Percentiles rank a stretch among this genome's conserved stretches.
These are phyloP conservation scores for Harpalus rubripes DNA, from an alignment of 2,888 invertebrate species.

Conservation along the genomic window DNA sequence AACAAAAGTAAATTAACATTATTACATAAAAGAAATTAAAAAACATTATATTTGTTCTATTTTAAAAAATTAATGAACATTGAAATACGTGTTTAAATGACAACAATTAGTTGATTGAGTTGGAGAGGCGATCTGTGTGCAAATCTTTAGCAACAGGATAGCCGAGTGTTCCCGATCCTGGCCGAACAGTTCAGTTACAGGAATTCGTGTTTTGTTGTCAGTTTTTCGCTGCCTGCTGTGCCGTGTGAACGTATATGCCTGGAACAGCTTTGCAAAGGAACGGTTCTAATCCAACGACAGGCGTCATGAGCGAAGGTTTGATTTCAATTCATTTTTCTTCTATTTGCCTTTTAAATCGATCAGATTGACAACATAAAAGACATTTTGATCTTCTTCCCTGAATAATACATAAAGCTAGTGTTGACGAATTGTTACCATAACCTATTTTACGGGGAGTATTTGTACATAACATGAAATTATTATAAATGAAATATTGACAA, in stretches of 20 bases:
- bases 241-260: slow-evolving; percentile 38
- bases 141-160: slow-evolving; percentile 37
- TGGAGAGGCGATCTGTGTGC: background rate
- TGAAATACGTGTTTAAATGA: background rate
- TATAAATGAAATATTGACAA: too few relatives aligned
- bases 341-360: background rate
- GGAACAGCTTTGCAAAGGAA: slow-evolving; percentile 40
- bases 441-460: too few relatives aligned
- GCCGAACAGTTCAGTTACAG: slow-evolving; percentile 20
- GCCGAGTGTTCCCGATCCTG: slow-evolving; percentile 18
- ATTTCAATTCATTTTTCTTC: background rate
- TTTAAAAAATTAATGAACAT: background rate
- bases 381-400: slow-evolving; percentile 7
- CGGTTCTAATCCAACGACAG: slow-evolving; percentile 11
- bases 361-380: background rate
- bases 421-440: too few relatives aligned
- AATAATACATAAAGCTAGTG: background rate
- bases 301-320: slow-evolving; percentile 56
- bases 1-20: background rate
- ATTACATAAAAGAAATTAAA: background rate
- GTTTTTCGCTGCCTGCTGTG: slow-evolving; percentile 43
- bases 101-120: background rate
- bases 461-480: too few relatives aligned
- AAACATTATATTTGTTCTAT: background rate
- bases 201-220: slow-evolving; percentile 43